Evolutionary conservation across 2,797 vertebrate genomes (phyloP), one percentile per base, ranked within the genome.

Genomic region (Tiaroga cobitis): DNA sequence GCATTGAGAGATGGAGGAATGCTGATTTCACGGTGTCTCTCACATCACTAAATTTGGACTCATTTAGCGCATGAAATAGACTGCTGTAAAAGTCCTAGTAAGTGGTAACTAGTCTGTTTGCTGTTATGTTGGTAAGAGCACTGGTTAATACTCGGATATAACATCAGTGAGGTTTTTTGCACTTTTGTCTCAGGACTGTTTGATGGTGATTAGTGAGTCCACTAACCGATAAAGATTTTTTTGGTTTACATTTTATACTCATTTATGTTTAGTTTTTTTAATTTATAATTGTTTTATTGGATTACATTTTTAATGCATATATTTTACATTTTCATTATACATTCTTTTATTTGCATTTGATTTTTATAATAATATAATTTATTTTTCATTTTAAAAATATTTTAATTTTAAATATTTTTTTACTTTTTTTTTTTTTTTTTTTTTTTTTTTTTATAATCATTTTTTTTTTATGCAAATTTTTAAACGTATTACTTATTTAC

Each of bases 1-100:
- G 21, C 67, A 72, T 49, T 49, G 80, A 63, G 61, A 88, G 86
- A 82, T 65, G 83, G 80, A 75, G 61, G 74, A 80, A 85, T 69
- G 74, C 84, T 76, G 75, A 85, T 83, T 79, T 80, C 54, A 80
- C 24, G n/a, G 46, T 49, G 67, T 81, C 73, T 34, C 82, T 32
- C 68, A 65, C 69, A 54, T 81, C 59, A 63, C 34, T 59, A 73
- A 13, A 56, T 74, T 61, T 72, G 9, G 49, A 59, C 32, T 74
- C 70, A 56, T 77, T 75, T 69, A 79, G 49, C 6, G 2, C 21
- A 46, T 79, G 56, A 70, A 70, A 84, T 46, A 1, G 46, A 68
- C 18, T 69, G 63, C 49, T 9, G 54, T 83, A 56, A 56, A 81
- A 70, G 59, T 76, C 21, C 6, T 8, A 75, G 26, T 65, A 72